A percentile compares a stretch with the other conserved stretches of the same genome.
Evolutionary conservation across 2,113 vertebrate genomes (phyloP).

Genomic region (Clupea harengus): DNA sequence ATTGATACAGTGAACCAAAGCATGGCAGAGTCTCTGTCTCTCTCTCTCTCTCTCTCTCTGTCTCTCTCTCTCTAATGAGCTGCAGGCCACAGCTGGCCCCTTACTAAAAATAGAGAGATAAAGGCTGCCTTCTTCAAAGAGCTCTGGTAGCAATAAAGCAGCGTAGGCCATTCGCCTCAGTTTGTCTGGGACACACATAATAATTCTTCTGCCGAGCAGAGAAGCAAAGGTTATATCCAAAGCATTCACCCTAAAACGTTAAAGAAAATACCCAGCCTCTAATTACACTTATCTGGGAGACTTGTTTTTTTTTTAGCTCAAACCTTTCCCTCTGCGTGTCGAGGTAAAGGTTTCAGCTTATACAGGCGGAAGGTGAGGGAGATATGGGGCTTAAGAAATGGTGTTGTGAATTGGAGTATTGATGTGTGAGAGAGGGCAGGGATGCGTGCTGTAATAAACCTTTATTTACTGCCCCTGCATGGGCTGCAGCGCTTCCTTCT

Average conservation of each 20-base stretch:
- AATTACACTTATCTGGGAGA: neutral
- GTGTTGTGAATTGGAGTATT: slow-evolving; percentile 69
- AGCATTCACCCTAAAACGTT: slow-evolving; percentile 53
- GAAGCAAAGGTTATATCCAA: slow-evolving; percentile 37
- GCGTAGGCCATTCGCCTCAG: slow-evolving; percentile 25
- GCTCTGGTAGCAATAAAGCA: slow-evolving; percentile 52
- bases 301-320: neutral
- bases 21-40: slow-evolving; percentile 32
- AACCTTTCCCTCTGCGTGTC: neutral
- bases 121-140: slow-evolving; percentile 35
- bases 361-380: slow-evolving; percentile 60
- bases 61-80: slow-evolving; percentile 47
- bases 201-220: slow-evolving; percentile 32
- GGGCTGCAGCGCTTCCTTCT: slow-evolving; percentile 66
- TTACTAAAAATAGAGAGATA: slow-evolving; percentile 39
- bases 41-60: slow-evolving; percentile 1
- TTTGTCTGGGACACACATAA: slow-evolving; percentile 39
- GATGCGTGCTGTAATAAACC: slow-evolving; percentile 71
- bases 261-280: slow-evolving; percentile 29
- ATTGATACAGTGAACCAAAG: slow-evolving; percentile 48
- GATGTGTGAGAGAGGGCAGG: slow-evolving; percentile 67
- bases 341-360: neutral
- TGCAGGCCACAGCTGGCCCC: slow-evolving; percentile 29
- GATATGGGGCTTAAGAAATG: slow-evolving; percentile 71
- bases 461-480: slow-evolving; percentile 74